Percentiles rank a stretch among this genome's conserved stretches.
Evolutionary conservation across 2,888 invertebrate species (phyloP).

Genomic region (Pantelozetes paolii): DNA sequence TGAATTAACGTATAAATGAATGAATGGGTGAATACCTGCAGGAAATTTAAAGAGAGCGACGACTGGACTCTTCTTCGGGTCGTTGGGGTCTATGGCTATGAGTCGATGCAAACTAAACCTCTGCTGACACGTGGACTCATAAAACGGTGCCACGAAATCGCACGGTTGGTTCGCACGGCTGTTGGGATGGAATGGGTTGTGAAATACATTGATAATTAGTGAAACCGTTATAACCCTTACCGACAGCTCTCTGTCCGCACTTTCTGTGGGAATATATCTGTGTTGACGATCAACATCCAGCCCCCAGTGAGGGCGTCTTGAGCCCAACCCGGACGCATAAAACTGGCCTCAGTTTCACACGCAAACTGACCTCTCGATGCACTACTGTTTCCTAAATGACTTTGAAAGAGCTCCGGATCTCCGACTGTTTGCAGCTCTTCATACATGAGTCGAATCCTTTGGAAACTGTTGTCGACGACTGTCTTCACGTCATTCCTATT

Average conservation of each 20-base stretch:
- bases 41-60: conserved; percentile 49
- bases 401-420: conserved; percentile 47
- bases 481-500: conserved; percentile 46
- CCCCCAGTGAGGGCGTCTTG: conserved; percentile 55
- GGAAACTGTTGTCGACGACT: conserved; percentile 46
- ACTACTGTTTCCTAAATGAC: conserved; percentile 45
- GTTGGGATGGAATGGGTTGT: neutral
- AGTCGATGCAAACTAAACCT: conserved; percentile 48
- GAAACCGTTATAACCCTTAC: conserved; percentile 57
- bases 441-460: conserved; percentile 46
- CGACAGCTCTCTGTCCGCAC: conserved; percentile 68
- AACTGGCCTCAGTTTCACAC: conserved; percentile 46
- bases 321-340: conserved; percentile 48
- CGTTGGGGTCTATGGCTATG: conserved; percentile 48
- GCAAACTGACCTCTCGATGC: conserved; percentile 47
- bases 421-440: conserved; percentile 48
- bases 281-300: conserved; percentile 68
- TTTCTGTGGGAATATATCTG: conserved; percentile 64
- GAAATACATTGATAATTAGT: neutral
- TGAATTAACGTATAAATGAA: neutral
- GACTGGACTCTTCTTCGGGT: conserved; percentile 47
- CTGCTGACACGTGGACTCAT: conserved; percentile 49
- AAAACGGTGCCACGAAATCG: conserved; percentile 48
- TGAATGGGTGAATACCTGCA: conserved; percentile 38
- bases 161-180: conserved; percentile 49